Conservation (phyloP, 2,888 invertebrate genomes). For the Hemithea aestivaria region DNA sequence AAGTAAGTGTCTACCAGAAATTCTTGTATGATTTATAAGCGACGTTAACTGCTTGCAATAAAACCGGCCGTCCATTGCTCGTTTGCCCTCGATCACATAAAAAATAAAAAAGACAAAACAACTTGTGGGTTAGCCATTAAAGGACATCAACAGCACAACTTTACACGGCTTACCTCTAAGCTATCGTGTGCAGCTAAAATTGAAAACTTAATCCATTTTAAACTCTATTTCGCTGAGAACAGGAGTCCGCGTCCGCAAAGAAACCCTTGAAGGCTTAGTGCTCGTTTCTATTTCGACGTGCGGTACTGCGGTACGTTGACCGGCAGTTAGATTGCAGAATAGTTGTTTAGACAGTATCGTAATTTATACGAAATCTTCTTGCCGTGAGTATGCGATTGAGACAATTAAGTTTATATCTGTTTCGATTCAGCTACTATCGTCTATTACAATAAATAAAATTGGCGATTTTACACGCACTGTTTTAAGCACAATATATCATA, state of each 20-base stretch:
- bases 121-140: conserved; percentile 1
- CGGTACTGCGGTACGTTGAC: conserved; percentile 44
- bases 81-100: too few species aligned
- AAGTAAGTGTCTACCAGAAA: too few species aligned
- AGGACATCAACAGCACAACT: conserved; percentile 10
- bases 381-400: too few species aligned
- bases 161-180: conserved; percentile 22
- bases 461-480: too few species aligned
- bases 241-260: conserved; percentile 24
- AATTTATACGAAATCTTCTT: neutral
- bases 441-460: too few species aligned
- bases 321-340: conserved; percentile 41
- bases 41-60: too few species aligned
- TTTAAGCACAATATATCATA: too few species aligned
- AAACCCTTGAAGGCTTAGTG: conserved; percentile 38
- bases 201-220: conserved; percentile 15
- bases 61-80: too few species aligned
- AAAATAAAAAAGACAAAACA: too few species aligned
- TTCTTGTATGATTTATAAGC: too few species aligned
- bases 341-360: neutral
- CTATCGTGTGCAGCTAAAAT: conserved; percentile 20
- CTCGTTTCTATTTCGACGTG: conserved; percentile 44
- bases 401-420: too few species aligned
- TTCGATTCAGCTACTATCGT: too few species aligned
- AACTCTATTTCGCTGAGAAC: conserved; percentile 14